phyloP scores from a whole-genome alignment of 2,888 invertebrate species.

The Thelaira solivaga region DNA sequence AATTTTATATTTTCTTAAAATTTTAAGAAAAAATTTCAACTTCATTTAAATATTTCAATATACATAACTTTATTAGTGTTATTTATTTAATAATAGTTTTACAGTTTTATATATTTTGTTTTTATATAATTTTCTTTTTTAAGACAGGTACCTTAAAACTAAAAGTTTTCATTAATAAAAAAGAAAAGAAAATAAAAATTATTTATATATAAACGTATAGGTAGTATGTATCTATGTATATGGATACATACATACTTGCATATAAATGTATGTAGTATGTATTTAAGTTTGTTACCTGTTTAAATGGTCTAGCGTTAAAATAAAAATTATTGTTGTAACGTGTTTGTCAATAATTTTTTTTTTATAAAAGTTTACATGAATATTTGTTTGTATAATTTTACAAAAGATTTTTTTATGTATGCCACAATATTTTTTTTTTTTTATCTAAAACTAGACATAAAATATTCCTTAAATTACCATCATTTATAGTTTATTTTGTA shows the following conservation, averaged over 20 bases:
- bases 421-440: constrained; percentile 24
- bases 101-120: constrained; percentile 6
- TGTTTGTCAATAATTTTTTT: too few species aligned
- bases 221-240: too few species aligned
- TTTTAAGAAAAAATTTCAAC: neutral
- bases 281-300: constrained; percentile 18
- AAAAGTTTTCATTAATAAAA: constrained; percentile 52
- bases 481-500: constrained; percentile 18
- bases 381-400: neutral
- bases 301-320: constrained; percentile 26
- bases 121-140: constrained; percentile 3
- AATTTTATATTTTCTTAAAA: too few species aligned
- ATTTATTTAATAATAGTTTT: too few species aligned
- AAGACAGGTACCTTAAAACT: constrained; percentile 51
- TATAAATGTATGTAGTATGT: too few species aligned
- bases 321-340: constrained; percentile 26
- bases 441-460: constrained; percentile 40
- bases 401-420: neutral
- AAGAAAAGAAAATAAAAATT: constrained; percentile 48
- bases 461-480: constrained; percentile 11
- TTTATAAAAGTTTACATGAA: constrained; percentile 37
- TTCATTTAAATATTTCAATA: neutral
- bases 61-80: constrained; percentile 29
- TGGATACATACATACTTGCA: too few species aligned
- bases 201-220: too few species aligned